A percentile compares a stretch with the other conserved stretches of the same genome.
phyloP scores from a whole-genome alignment of 1,140 invertebrate species.

The Orius insidiosus region DNA sequence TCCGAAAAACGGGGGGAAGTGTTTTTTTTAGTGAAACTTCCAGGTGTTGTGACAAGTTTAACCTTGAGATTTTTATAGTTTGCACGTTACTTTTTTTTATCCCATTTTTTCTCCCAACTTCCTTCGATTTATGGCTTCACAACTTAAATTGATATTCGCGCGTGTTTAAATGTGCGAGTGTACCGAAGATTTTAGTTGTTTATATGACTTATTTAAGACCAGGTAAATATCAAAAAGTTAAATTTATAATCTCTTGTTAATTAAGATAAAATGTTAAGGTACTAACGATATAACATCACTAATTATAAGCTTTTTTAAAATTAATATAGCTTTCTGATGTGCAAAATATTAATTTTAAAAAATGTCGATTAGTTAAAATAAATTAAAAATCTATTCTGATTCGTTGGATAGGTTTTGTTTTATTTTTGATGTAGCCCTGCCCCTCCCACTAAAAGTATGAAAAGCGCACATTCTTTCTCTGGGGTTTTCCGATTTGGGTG shows the following conservation, averaged over 20 bases:
- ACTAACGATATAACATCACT: not conserved
- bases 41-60: constrained; percentile 13
- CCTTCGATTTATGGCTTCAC: not conserved
- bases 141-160: not conserved
- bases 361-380: not conserved
- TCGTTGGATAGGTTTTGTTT: too few relatives aligned
- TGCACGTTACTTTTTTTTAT: constrained; percentile 3
- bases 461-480: not conserved
- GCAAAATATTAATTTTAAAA: not conserved
- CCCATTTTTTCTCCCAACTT: not conserved
- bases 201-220: constrained; percentile 20
- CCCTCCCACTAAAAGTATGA: too few relatives aligned
- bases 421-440: too few relatives aligned
- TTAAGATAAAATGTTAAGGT: not conserved
- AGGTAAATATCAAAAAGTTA: constrained; percentile 9
- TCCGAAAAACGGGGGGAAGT: too few relatives aligned
- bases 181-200: constrained; percentile 5
- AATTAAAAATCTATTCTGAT: not conserved
- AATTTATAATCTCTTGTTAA: not conserved
- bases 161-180: constrained; percentile 15
- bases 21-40: constrained; percentile 7
- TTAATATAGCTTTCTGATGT: not conserved
- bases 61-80: constrained; percentile 12
- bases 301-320: not conserved
- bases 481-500: not conserved